Base-by-base conservation (phyloP, 2,888 invertebrate species). In the Cordilura impudica region DNA sequence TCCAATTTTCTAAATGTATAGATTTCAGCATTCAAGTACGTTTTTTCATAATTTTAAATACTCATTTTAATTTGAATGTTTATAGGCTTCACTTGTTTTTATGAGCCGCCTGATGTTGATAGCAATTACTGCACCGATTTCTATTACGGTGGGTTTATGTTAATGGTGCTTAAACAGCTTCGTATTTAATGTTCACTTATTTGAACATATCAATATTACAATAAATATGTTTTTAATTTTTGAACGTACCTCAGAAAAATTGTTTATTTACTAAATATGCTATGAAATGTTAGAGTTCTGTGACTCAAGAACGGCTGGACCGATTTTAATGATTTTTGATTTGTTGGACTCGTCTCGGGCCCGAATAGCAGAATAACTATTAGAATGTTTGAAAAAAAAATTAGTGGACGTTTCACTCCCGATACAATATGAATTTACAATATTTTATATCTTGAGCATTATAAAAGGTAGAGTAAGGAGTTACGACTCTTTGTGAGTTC, bases 121-220 rank as follows among this genome's bases (percentile, higher is more conserved):
- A 31, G 66, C 51, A 53, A 56, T 43, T 73, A 49, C 29, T 49
- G 70, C 31, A n/a, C 35, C 16, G 35, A 43, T 35, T 45, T 47
- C 45, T 63, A 54, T 61, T 63, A 69, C 69, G 75, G 35, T 63
- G 49, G 21, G 16, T 21, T 63, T 47, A n/a, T n/a, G n/a, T 75
- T 69, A 75, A 69, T 69, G 61, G 54, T 61, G 75, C 75, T 69
- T 47, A 45, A 69, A 69, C 56, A 69, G 69, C 69, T 75, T 75
- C 61, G 69, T 75, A 75, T 75, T 75, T 69, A 56, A 75, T 69
- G 69, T 75, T 60, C 53, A 67, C 53, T 31, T 66, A 2, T 19
- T 8, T 73, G 2, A 43, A 49, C 10, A 74, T 67, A 35, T 60
- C 45, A 74, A 74, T 66, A 74, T 47, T 67, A 45, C 45, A 67